Conservation (phyloP, 1,140 invertebrate species). For the Heliconius eleuchia region DNA sequence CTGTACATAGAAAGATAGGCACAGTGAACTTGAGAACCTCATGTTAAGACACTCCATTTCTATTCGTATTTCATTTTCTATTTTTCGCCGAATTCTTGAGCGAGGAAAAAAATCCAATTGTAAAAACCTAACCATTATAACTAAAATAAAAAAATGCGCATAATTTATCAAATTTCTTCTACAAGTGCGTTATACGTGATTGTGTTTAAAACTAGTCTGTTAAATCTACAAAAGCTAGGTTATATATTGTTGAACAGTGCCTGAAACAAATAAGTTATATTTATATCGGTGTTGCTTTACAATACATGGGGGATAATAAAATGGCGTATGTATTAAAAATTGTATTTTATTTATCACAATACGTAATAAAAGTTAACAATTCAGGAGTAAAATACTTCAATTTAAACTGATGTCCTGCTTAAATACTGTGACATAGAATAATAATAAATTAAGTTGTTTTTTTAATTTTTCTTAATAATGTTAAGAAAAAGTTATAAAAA, state of each 20-base stretch:
- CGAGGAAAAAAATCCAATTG: too few relatives aligned
- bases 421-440: not conserved
- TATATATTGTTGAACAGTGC: conserved; percentile 30
- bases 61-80: too few relatives aligned
- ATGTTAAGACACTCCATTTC: too few relatives aligned
- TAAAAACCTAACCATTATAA: too few relatives aligned
- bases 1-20: too few relatives aligned
- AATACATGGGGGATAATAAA: conserved; percentile 19
- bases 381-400: conserved; percentile 10
- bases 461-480: not conserved
- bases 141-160: not conserved
- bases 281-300: conserved; percentile 23
- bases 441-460: not conserved
- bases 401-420: not conserved
- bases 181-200: conserved; percentile 4
- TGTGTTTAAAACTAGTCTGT: conserved; percentile 29
- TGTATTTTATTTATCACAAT: conserved; percentile 33
- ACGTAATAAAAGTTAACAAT: conserved; percentile 24
- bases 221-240: conserved; percentile 21
- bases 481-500: too few relatives aligned
- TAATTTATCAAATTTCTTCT: not conserved
- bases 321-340: conserved; percentile 22
- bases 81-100: too few relatives aligned
- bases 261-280: conserved; percentile 30
- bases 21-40: too few relatives aligned